These are phyloP conservation scores for Sussaba pulchella DNA, from an alignment of 2,888 invertebrate species.

Conservation along the genomic window DNA sequence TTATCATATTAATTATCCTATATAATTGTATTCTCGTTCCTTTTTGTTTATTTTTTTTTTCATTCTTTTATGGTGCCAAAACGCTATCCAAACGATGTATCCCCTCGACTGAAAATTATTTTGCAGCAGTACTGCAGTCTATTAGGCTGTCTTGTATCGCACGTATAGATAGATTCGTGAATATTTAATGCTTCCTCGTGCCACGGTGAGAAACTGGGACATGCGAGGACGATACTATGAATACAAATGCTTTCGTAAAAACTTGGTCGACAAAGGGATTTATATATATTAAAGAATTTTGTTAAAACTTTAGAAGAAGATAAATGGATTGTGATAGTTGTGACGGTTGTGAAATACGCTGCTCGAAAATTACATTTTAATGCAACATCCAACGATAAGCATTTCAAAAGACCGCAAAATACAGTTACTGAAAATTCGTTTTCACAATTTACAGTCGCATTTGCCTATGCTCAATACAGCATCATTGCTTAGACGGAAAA, in stretches of 20 bases:
- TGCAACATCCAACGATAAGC: neutral
- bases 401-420: neutral
- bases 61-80: neutral
- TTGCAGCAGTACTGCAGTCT: constrained; percentile 9
- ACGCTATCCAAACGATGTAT: constrained; percentile 20
- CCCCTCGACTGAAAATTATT: constrained; percentile 13
- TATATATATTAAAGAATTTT: neutral
- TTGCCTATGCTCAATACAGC: neutral
- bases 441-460: neutral
- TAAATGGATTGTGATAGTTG: constrained; percentile 19
- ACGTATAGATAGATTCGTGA: constrained; percentile 15
- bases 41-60: no score
- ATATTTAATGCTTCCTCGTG: constrained; percentile 45
- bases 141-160: constrained; percentile 26
- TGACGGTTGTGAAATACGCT: neutral
- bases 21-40: neutral
- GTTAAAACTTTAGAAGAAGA: neutral
- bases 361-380: neutral
- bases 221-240: constrained; percentile 41
- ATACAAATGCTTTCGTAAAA: constrained; percentile 51
- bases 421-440: neutral
- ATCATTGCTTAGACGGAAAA: no score
- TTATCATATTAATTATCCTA: neutral
- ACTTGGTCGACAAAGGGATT: constrained; percentile 16
- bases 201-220: constrained; percentile 39